These are phyloP conservation scores for Sphaeramia orbicularis DNA, from an alignment of 2,797 vertebrate species.

Conservation along the genomic window DNA sequence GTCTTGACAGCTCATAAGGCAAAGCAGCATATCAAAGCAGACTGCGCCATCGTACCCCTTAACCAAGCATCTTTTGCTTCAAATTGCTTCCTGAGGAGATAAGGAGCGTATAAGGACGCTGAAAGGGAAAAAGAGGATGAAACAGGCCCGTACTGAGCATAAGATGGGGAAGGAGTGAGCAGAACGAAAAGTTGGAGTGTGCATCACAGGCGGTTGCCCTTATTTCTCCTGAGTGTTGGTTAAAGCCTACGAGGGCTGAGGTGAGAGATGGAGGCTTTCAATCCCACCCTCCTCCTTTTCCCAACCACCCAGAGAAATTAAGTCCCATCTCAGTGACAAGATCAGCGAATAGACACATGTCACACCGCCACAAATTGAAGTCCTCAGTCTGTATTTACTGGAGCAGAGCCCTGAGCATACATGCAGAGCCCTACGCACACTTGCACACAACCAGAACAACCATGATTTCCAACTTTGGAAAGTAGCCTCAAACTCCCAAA, in stretches of 20 bases:
- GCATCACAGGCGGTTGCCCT: conserved; percentile 20
- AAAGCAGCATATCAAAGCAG: conserved; percentile 76
- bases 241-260: conserved; percentile 41
- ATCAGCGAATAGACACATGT: conserved; percentile 67
- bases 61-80: conserved; percentile 76
- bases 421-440: conserved; percentile 13
- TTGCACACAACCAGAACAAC: conserved; percentile 32
- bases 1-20: conserved; percentile 81
- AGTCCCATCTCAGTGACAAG: conserved; percentile 43
- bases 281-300: background rate
- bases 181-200: conserved; percentile 42
- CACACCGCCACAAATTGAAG: conserved; percentile 57
- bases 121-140: conserved; percentile 40
- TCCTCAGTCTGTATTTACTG: conserved; percentile 71
- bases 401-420: conserved; percentile 49
- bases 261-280: conserved; percentile 41
- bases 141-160: conserved; percentile 25
- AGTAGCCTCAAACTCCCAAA: conserved; percentile 46
- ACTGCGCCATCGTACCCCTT: conserved; percentile 69
- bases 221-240: conserved; percentile 32
- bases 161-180: conserved; percentile 23
- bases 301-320: conserved; percentile 57
- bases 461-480: conserved; percentile 49
- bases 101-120: conserved; percentile 48
- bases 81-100: conserved; percentile 76